phyloP scores from a whole-genome alignment of 2,888 invertebrate species.

The Oligia strigilis region DNA sequence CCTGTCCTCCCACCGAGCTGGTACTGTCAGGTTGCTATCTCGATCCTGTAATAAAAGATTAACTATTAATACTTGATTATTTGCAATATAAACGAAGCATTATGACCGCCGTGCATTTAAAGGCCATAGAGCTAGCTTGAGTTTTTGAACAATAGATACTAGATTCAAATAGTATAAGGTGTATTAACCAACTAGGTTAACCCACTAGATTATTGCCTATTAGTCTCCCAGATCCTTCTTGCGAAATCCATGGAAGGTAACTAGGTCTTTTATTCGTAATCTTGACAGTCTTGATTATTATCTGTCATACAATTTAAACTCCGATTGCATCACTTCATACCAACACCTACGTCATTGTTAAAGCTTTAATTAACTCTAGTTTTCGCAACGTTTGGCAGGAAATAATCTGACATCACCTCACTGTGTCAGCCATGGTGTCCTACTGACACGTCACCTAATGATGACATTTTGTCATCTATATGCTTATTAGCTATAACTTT shows the following conservation, averaged over 20 bases:
- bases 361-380: conserved; percentile 39
- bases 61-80: neutral
- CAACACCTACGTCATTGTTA: conserved; percentile 42
- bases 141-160: neutral
- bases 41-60: conserved; percentile 83
- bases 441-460: conserved; percentile 37
- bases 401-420: conserved; percentile 51
- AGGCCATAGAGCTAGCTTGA: neutral
- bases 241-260: conserved; percentile 2
- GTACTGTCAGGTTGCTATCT: conserved; percentile 92
- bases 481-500: conserved; percentile 52
- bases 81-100: neutral
- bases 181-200: neutral
- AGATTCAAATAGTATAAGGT: neutral
- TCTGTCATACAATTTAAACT: conserved; percentile 26
- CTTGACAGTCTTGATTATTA: conserved; percentile 33
- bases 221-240: neutral
- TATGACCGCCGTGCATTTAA: neutral
- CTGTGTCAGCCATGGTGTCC: conserved; percentile 16
- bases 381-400: conserved; percentile 50
- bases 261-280: conserved; percentile 5
- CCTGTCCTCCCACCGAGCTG: conserved; percentile 92
- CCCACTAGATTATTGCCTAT: neutral
- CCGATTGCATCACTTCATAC: conserved; percentile 37
- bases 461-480: conserved; percentile 51